Evolutionary conservation across 2,113 vertebrate species (phyloP).

Genomic region (Patagioenas fasciata): DNA sequence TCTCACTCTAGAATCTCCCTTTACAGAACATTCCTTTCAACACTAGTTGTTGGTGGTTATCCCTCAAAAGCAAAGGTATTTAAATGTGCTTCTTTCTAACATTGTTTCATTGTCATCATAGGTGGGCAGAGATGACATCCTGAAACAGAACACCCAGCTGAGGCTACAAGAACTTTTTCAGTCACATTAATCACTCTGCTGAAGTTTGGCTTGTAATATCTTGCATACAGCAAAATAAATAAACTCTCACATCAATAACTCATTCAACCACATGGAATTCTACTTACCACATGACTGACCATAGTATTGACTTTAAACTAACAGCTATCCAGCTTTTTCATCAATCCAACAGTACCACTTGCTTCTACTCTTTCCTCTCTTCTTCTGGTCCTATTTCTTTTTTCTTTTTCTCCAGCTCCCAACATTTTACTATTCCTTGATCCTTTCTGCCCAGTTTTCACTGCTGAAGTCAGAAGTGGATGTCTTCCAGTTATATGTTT

Average conservation of each 20-base stretch:
- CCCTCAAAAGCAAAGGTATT: not conserved
- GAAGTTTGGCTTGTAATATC: constrained; percentile 26
- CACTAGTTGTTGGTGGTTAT: not conserved
- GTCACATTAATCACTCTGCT: constrained; percentile 35
- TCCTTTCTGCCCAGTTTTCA: not conserved
- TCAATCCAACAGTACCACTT: not conserved
- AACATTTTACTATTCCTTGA: not conserved
- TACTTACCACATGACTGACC: constrained; percentile 45
- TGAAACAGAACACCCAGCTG: not conserved
- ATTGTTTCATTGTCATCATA: not conserved
- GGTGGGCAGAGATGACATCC: not conserved
- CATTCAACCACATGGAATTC: constrained; percentile 38
- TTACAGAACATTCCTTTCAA: not conserved
- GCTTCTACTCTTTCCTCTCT: not conserved
- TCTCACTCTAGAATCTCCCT: not conserved
- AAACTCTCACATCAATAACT: constrained; percentile 57
- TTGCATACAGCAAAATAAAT: constrained; percentile 59
- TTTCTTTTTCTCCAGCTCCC: not conserved
- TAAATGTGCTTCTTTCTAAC: not conserved
- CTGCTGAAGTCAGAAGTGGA: not conserved
- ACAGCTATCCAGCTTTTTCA: not conserved
- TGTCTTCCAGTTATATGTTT: accelerated
- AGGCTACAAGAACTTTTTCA: constrained; percentile 15
- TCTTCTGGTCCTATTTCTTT: not conserved
- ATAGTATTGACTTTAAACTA: constrained; percentile 54